phyloP scores from a whole-genome alignment of 2,797 vertebrate genomes.

The Sebastiscus tertius region DNA sequence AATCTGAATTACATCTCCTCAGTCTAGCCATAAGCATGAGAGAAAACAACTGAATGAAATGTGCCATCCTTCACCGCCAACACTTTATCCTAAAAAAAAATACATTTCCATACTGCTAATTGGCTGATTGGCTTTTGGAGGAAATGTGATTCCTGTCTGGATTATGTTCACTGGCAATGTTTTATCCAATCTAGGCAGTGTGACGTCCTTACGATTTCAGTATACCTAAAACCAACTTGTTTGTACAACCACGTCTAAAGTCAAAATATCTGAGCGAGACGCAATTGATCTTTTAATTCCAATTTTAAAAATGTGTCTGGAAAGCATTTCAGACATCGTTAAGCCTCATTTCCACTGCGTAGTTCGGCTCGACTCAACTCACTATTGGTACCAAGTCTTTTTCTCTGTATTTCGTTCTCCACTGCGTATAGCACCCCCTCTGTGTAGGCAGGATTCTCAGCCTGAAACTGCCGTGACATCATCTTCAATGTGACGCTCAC shows the following conservation, averaged over 20 bases:
- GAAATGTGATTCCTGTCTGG: neutral
- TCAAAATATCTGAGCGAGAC: no score
- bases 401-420: no score
- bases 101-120: neutral
- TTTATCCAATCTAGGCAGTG: neutral
- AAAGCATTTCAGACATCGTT: no score
- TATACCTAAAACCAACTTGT: fast-evolving
- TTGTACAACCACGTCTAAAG: neutral
- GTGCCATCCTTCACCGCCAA: neutral
- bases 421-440: no score
- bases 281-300: no score
- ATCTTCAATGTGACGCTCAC: no score
- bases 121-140: neutral
- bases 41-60: neutral
- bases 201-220: neutral
- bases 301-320: no score
- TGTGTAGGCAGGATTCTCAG: no score
- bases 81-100: neutral
- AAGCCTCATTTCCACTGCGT: no score
- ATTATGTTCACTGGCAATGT: neutral
- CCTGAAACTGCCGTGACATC: no score
- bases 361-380: no score
- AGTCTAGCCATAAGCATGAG: neutral
- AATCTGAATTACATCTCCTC: neutral
- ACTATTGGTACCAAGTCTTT: no score